A percentile compares a stretch with the other conserved stretches of the same genome.
phyloP scores from a whole-genome alignment of 2,797 vertebrate genomes.

The Luscinia luscinia region DNA sequence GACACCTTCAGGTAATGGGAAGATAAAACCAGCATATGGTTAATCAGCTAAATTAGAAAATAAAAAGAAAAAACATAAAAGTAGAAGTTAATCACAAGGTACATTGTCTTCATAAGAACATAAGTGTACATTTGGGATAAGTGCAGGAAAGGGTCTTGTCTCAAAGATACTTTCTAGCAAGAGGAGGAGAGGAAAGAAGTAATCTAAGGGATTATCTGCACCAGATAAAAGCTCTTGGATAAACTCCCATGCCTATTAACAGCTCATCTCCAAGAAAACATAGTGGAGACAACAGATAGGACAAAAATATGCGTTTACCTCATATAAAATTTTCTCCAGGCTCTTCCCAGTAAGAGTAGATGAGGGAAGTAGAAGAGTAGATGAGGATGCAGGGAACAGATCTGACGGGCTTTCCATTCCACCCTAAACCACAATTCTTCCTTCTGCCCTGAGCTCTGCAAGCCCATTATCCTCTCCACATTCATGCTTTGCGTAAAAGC shows the following conservation, averaged over 20 bases:
- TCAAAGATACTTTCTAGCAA: conserved; percentile 4
- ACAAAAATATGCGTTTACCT: neutral
- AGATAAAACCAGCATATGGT: neutral
- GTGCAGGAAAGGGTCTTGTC: neutral
- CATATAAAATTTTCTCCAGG: neutral
- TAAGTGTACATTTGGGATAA: neutral
- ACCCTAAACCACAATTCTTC: neutral
- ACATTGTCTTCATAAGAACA: neutral
- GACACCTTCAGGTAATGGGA: neutral
- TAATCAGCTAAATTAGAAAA: neutral
- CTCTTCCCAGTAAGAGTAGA: neutral
- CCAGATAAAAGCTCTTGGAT: conserved; percentile 49
- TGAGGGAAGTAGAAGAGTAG: neutral
- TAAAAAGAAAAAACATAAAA: neutral
- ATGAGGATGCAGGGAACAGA: neutral
- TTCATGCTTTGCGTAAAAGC: neutral
- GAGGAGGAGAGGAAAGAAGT: conserved; percentile 24
- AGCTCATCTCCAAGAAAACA: conserved; percentile 57
- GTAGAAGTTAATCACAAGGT: neutral
- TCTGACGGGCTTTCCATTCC: neutral
- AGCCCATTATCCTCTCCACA: neutral
- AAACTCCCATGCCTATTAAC: conserved; percentile 51
- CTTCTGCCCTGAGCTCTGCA: neutral
- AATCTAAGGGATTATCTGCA: conserved; percentile 64
- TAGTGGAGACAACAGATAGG: neutral